A percentile compares a stretch with the other conserved stretches of the same genome.
Conservation (phyloP, 2,113 vertebrate genomes). For the Halichoerus grypus region DNA sequence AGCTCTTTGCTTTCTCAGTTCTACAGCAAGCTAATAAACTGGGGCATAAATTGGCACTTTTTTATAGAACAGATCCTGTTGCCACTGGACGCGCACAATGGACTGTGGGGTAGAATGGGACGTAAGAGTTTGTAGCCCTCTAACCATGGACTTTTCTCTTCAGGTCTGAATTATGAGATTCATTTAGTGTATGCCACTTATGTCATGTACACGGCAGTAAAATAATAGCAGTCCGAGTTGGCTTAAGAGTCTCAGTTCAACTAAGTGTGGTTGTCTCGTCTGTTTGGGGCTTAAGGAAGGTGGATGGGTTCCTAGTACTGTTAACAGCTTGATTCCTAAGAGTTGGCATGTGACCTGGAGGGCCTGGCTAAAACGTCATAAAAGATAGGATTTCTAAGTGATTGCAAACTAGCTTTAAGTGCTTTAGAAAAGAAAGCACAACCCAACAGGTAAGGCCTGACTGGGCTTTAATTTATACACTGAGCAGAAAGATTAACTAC, state of each 20-base stretch:
- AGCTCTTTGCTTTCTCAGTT: constrained; percentile 54
- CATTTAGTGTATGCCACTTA: constrained; percentile 43
- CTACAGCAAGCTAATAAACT: constrained; percentile 35
- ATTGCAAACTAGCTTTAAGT: constrained; percentile 4
- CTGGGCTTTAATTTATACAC: background rate
- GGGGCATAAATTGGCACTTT: constrained; percentile 14
- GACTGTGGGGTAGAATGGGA: background rate
- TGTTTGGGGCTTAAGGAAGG: background rate
- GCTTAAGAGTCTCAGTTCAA: constrained; percentile 27
- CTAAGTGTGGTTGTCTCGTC: background rate
- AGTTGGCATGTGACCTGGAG: background rate
- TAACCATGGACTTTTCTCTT: constrained; percentile 15
- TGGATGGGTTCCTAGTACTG: background rate
- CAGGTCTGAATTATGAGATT: constrained; percentile 4
- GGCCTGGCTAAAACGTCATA: background rate
- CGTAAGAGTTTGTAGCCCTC: background rate
- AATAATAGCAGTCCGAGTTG: background rate
- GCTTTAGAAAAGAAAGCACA: background rate
- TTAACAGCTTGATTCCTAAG: background rate
- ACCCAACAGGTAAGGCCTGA: background rate
- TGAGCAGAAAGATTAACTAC: background rate
- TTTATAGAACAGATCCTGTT: background rate
- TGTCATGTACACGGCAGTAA: background rate
- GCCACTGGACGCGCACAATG: background rate
- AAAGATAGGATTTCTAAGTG: background rate